phyloP scores from a whole-genome alignment of 2,888 invertebrate genomes.

The Polymixis flavicincta region DNA sequence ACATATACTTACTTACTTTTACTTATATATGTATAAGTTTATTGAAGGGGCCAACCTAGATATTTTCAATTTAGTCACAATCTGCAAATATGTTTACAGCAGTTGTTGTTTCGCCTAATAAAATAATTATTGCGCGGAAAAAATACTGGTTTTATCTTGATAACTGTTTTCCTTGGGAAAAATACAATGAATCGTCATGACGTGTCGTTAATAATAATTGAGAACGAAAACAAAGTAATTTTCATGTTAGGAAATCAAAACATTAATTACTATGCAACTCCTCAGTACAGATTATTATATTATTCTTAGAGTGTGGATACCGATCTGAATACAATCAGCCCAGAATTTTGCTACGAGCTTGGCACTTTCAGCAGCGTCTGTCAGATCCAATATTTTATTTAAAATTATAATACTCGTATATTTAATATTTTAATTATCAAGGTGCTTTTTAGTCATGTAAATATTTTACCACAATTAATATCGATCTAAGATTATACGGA shows the following conservation, averaged over 20 bases:
- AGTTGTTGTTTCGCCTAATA: background rate
- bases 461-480: background rate
- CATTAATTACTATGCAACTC: no score
- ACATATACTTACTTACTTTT: no score
- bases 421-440: background rate
- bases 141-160: constrained; percentile 10
- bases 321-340: no score
- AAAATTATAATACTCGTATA: background rate
- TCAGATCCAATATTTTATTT: background rate
- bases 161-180: constrained; percentile 23
- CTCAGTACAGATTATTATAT: background rate
- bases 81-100: background rate
- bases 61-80: constrained; percentile 1
- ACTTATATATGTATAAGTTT: no score
- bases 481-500: background rate
- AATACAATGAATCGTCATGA: background rate
- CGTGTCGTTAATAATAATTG: background rate
- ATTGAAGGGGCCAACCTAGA: background rate
- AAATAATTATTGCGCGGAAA: constrained; percentile 17
- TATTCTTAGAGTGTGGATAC: no score
- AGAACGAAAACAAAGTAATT: constrained; percentile 4
- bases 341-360: no score
- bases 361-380: no score
- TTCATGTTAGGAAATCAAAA: background rate
- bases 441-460: background rate